A percentile compares a stretch with the other conserved stretches of the same genome.
Conservation (phyloP, 2,113 vertebrate genomes). For the Python bivittatus region DNA sequence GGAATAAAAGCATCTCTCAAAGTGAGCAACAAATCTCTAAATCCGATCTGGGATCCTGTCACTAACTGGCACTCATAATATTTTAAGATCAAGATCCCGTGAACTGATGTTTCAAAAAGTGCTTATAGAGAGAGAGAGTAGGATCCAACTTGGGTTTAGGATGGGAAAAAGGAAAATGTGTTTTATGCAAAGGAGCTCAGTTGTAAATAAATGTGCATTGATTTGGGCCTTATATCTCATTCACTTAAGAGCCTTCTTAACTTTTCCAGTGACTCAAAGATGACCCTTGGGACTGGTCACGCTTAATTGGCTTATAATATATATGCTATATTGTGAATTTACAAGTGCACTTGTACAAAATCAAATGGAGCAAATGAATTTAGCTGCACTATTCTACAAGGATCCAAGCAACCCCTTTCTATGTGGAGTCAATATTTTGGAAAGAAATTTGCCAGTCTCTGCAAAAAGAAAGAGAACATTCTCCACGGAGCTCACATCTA, state of each 20-base stretch:
- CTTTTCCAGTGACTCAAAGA: not conserved
- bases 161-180: not conserved
- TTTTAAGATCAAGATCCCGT: not conserved
- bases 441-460: not conserved
- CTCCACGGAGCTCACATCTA: not conserved
- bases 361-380: not conserved
- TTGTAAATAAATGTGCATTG: not conserved
- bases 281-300: not conserved
- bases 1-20: slow-evolving; percentile 7
- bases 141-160: not conserved
- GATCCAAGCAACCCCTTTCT: not conserved
- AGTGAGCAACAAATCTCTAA: not conserved
- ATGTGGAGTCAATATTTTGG: not conserved
- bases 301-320: not conserved
- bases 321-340: not conserved
- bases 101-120: not conserved
- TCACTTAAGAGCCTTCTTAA: not conserved
- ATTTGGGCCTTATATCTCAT: not conserved
- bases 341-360: not conserved
- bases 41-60: not conserved
- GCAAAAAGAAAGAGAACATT: not conserved
- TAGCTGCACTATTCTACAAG: not conserved
- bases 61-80: not conserved
- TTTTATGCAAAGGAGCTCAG: not conserved
- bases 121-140: not conserved